These are phyloP conservation scores for Entomobrya multifasciata DNA, from an alignment of 2,888 invertebrate species.

Conservation along the genomic window DNA sequence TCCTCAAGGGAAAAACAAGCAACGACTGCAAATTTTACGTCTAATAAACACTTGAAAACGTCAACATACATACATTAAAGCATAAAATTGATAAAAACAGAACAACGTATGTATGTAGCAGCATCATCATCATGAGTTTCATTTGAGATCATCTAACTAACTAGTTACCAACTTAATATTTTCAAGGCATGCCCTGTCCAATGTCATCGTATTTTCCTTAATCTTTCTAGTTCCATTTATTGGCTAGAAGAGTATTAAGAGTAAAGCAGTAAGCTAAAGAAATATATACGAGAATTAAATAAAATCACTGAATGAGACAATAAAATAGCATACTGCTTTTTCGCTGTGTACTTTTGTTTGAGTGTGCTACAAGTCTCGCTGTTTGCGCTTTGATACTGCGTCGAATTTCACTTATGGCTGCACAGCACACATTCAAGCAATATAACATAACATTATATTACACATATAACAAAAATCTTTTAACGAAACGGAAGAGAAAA, in stretches of 20 bases:
- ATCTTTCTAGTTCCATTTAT: too few relatives aligned
- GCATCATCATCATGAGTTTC: background rate
- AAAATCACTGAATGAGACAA: conserved; percentile 38
- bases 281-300: background rate
- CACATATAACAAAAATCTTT: too few relatives aligned
- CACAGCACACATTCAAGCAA: background rate
- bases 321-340: conserved; percentile 39
- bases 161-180: background rate
- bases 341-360: background rate
- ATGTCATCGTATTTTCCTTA: too few relatives aligned
- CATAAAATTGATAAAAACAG: background rate
- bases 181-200: background rate
- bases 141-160: background rate
- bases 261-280: background rate
- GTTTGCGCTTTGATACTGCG: background rate
- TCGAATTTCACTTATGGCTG: conserved; percentile 19
- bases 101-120: too few relatives aligned
- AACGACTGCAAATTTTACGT: conserved; percentile 69
- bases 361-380: background rate
- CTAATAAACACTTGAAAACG: conserved; percentile 68
- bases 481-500: conserved; percentile 50
- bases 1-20: conserved; percentile 61
- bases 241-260: too few relatives aligned
- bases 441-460: background rate
- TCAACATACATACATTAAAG: conserved; percentile 9